Evolutionary conservation across 2,797 vertebrate genomes (phyloP).

Genomic region (Tragopan temminckii): DNA sequence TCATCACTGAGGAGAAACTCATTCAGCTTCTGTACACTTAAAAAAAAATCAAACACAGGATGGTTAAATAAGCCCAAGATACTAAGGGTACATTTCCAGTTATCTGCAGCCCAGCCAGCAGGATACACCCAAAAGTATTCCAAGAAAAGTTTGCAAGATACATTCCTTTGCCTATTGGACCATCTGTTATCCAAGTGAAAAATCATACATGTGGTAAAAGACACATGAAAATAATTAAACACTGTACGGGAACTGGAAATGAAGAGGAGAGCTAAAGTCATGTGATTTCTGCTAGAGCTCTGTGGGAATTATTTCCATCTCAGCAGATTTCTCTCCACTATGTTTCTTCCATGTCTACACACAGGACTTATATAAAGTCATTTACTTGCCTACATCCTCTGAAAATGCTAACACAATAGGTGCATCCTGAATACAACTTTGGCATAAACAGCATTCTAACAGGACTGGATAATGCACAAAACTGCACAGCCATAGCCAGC

Average conservation of each 20-base stretch:
- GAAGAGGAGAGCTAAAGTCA: neutral
- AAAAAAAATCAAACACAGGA: constrained; percentile 9
- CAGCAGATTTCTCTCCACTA: neutral
- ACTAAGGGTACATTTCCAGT: neutral
- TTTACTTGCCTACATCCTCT: neutral
- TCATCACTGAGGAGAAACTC: constrained; percentile 98
- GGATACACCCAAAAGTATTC: neutral
- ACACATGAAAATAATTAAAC: constrained; percentile 14
- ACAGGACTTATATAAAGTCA: neutral
- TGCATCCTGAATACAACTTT: neutral
- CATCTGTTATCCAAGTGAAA: neutral
- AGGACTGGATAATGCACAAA: neutral
- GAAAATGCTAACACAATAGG: neutral
- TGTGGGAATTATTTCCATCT: neutral
- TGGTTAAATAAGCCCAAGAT: constrained; percentile 23
- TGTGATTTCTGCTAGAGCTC: neutral
- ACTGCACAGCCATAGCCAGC: neutral
- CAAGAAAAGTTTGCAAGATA: neutral
- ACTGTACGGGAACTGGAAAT: neutral
- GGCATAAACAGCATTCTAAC: neutral
- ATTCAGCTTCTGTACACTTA: constrained; percentile 95
- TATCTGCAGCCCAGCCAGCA: neutral
- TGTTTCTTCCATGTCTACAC: neutral
- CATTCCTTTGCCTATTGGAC: neutral
- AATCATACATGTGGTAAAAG: neutral